Evolutionary conservation across 1,140 invertebrate species (phyloP), one percentile per base, ranked within the genome.

Genomic region (Meloidogyne hapla): DNA sequence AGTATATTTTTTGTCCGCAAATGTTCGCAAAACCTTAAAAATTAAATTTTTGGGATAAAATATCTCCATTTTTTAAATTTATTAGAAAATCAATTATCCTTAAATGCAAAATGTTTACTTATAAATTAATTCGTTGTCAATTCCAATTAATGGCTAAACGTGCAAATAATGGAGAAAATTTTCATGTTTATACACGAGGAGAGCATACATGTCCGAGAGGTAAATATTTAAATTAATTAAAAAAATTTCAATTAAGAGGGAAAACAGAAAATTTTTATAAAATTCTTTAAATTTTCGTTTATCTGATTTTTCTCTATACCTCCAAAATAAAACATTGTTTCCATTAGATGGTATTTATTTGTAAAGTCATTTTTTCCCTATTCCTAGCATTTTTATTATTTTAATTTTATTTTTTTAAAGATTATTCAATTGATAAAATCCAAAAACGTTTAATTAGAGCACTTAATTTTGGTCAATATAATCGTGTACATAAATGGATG

Each of bases 401-500:
- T n/a, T 4, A 38, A 42, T 12, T 6, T n/a, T 56, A 18, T 48
- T 18, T 18, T 56, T 56, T 56, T 56, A 8, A n/a, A 56, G 48
- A n/a, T 56, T 21, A 56, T 56, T 56, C 48, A 8, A n/a, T 56
- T 5, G 48, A 56, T 56, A 56, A 56, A 56, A 9, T 56, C n/a
- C 48, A 56, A 56, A n/a, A 9, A 56, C 18, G 48, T n/a, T 56
- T 56, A 56, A n/a, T n/a, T n/a, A 56, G 8, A 13, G 48, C 48
- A 8, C n/a, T 56, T n/a, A 56, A 56, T n/a, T 56, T 56, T 56
- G 48, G 48, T n/a, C 48, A 56, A 56, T 6, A 8, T n/a, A 56
- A 56, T 56, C 18, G 48, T n/a, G 48, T 56, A 56, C 48, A 56
- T 56, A 56, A 56, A 56, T 56, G 48, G 48, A 56, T 56, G 48